Base-by-base conservation (phyloP, 1,140 invertebrate genomes). In the Bombus terrestris region DNA sequence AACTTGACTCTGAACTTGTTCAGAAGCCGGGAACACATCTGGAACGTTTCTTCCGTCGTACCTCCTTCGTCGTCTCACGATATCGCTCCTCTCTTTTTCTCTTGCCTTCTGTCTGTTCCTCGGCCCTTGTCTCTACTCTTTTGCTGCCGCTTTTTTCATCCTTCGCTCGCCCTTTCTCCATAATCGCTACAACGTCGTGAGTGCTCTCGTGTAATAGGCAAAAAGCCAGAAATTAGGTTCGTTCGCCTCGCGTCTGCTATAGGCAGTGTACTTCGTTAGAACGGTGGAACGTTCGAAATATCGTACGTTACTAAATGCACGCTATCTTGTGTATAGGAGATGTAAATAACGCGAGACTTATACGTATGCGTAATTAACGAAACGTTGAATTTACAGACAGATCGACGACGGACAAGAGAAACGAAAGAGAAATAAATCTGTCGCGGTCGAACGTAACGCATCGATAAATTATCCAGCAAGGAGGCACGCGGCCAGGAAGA, bases 11-110 rank as follows among this genome's bases (percentile, higher is more conserved):
- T 90, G 81, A 92, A 93, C 89, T 93, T 94, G 91, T 90, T 93
- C 90, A 87, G 91, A 90, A 92, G 85, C 87, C 85, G 77, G 72
- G 86, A 92, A 83, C 85, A 93, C 94, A 94, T 94, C 93, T 94
- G 94, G 94, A 94, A 94, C 91, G 90, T 93, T 94, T 93, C 90
- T 92, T 91, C 88, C 85, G 66, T 75, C 74, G 71, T 53, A 35
- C 64, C 74, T 83, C 37, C 64, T 77, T 69, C 74, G 68, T 72
- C 76, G 83, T 72, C 68, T 39, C 76, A 39, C 68, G 28, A 78
- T 77, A 47, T 12, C 22, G 12, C 64, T 39, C 25, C 32, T 68
- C 66, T 37, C 18, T 88, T 53, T n/a, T 57, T 32, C 53, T 3
- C 71, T 84, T 86, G 84, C 47, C 72, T 87, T 69, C 75, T 62